Conservation (phyloP, 92 coral and sea anemone species). For the Meandrina meandrites region DNA sequence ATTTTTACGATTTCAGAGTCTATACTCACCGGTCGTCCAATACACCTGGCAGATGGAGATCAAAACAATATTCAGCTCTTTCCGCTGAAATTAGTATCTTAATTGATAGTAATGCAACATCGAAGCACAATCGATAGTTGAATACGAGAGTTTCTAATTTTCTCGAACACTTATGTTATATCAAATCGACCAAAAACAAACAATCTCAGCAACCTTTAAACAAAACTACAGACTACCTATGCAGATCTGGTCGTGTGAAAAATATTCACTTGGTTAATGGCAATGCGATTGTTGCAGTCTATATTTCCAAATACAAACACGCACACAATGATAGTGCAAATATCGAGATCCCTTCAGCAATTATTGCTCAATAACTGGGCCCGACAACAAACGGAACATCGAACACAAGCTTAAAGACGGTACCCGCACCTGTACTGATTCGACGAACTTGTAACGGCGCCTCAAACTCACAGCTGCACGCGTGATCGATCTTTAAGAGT, state of each 20-base stretch:
- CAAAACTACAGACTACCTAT: not conserved
- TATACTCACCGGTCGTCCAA: not conserved
- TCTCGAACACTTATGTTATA: not conserved
- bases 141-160: constrained; percentile 2
- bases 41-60: not conserved
- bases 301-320: constrained; percentile 2
- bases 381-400: not conserved
- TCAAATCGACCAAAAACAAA: not conserved
- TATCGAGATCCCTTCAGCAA: constrained; percentile 13
- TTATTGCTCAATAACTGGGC: not conserved
- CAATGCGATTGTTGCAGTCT: not conserved
- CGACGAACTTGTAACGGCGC: not conserved
- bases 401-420: not conserved
- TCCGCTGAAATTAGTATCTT: not conserved
- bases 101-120: not conserved
- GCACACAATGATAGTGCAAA: not conserved
- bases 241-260: not conserved
- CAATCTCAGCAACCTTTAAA: not conserved
- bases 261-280: not conserved
- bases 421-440: not conserved
- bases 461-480: not conserved
- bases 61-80: not conserved
- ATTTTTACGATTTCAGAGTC: not conserved
- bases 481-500: constrained; percentile 2
- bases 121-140: not conserved